Evolutionary conservation across 2,113 vertebrate species (phyloP).

Genomic region (Piaya cayana): DNA sequence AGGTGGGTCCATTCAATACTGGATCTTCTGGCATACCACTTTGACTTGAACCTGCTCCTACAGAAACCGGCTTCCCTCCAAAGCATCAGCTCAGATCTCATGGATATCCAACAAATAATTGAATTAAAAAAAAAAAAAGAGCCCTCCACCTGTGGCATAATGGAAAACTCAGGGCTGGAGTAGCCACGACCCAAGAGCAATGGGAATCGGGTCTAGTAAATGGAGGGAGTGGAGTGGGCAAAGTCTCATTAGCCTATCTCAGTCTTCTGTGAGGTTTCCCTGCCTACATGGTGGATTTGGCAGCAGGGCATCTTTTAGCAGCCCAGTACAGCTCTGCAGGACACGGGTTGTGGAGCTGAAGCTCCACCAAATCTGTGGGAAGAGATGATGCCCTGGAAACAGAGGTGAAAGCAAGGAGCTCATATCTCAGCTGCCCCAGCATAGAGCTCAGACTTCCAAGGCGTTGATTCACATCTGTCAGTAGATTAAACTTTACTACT

Average conservation of each 20-base stretch:
- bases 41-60: neutral
- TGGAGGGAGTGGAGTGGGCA: fast-evolving
- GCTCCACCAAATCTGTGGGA: neutral
- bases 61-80: neutral
- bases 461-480: neutral
- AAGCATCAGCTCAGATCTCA: neutral
- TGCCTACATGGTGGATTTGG: neutral
- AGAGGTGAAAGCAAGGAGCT: neutral
- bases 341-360: too few relatives aligned
- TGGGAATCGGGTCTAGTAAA: fast-evolving
- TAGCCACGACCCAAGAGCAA: neutral
- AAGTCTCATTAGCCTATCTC: neutral
- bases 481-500: neutral
- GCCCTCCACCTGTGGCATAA: too few relatives aligned
- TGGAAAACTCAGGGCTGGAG: neutral
- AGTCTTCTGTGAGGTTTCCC: too few relatives aligned
- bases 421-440: neutral
- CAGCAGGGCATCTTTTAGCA: neutral
- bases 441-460: neutral
- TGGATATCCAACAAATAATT: fast-evolving
- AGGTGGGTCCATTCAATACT: fast-evolving
- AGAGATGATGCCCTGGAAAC: neutral
- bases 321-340: too few relatives aligned
- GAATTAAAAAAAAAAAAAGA: neutral
- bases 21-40: neutral